Evolutionary conservation across 2,797 vertebrate genomes (phyloP), one percentile per base, ranked within the genome.

Genomic region (Limnodromus scolopaceus): DNA sequence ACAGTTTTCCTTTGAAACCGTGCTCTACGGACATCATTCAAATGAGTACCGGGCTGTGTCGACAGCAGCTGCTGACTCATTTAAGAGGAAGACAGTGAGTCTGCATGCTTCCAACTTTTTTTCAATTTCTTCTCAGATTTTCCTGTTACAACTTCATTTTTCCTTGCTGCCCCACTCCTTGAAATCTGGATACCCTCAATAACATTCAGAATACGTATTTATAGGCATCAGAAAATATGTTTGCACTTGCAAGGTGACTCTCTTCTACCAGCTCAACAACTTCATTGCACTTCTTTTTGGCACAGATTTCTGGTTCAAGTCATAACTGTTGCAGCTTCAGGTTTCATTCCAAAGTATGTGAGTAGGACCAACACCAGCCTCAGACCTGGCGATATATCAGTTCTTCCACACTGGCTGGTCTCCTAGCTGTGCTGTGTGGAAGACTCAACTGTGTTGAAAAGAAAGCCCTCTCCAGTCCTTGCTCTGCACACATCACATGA

Each of bases 361-460:
- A 83, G 46, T 32, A 76, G 3, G n/a, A 66, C 7, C 19, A 79
- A 53, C 0, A 0, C 0, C 41, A 81, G 0, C 11, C 12, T 36
- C 16, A 61, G 10, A 16, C 30, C 32, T 69, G 16, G 45, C 12
- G 19, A 1, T 27, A 12, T 3, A 57, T 11, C 6, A n/a, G 5
- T 49, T 78, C 23, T 65, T 72, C 38, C 10, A 20, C 16, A n/a
- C 0, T 69, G 38, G 4, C 7, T 75, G 36, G 4, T 3, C 32
- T 48, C 16, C 16, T 72, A 49, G 7, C 13, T 70, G 10, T 0
- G 0, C 32, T 48, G 6, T 34, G 70, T 65, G 41, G 45, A 84
- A 80, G 51, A 43, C 15, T 32, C 28, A 61, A 1, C 16, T 49
- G 13, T 28, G 11, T 45, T 55, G 32, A 84, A 70, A 65, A 23